These are phyloP conservation scores for Harpalus rubripes DNA, from an alignment of 2,888 invertebrate genomes.

Conservation along the genomic window DNA sequence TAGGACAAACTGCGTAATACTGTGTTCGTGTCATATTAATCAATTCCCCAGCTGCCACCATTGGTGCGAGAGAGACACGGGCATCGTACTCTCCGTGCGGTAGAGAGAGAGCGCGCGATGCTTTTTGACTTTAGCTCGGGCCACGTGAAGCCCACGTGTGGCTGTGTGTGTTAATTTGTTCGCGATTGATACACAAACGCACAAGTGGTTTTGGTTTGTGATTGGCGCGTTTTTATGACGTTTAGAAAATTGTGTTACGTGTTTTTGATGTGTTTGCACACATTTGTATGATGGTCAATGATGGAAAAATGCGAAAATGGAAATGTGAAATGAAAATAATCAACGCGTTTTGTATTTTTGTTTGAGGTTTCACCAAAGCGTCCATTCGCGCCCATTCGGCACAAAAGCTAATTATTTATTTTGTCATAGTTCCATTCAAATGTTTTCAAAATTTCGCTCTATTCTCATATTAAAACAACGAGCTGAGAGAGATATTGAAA, in stretches of 20 bases:
- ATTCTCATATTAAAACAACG: neutral
- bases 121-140: constrained; percentile 53
- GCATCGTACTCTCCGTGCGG: neutral
- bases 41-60: constrained; percentile 71
- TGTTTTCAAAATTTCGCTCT: too few relatives aligned
- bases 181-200: constrained; percentile 36
- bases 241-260: constrained; percentile 43
- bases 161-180: constrained; percentile 30
- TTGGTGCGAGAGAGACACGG: constrained; percentile 14
- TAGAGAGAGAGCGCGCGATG: neutral
- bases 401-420: neutral
- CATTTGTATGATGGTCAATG: constrained; percentile 22
- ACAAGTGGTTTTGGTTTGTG: constrained; percentile 31
- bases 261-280: constrained; percentile 46
- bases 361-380: neutral
- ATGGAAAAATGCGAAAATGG: constrained; percentile 26
- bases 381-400: neutral
- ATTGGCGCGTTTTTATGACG: constrained; percentile 36
- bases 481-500: too few relatives aligned
- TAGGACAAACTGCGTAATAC: constrained; percentile 72
- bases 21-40: constrained; percentile 76
- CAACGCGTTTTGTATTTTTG: constrained; percentile 2
- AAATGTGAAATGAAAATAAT: constrained; percentile 35
- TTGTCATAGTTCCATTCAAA: too few relatives aligned
- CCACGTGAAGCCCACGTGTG: constrained; percentile 8